Evolutionary conservation across 92 coral and sea anemone species (phyloP), one percentile per base, ranked within the genome.

Genomic region (Palythoa caribaeorum): DNA sequence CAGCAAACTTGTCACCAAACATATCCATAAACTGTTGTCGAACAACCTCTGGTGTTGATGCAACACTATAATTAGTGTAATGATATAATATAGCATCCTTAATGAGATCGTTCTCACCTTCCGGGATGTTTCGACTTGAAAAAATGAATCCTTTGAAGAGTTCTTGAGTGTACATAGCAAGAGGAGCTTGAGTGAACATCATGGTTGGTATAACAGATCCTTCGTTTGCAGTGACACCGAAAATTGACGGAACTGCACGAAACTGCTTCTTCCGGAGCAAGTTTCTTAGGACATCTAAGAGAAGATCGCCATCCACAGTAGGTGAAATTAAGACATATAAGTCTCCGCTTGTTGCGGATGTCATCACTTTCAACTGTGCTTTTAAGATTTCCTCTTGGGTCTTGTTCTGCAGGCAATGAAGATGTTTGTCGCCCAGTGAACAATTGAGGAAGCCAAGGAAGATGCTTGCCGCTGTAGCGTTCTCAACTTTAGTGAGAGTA

Each of bases 41-140:
- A 37, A 90, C 59, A 7, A 47, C 15, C 74, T 90, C 51, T 9
- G 87, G 91, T 38, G 80, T 51, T 68, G 53, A 74, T 11, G 88
- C 62, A 21, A 88, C 78, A 62, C 87, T 75, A 39, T 90, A 87
- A 39, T 90, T 83, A 44, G 90, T 93, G 91, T 88, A 93, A 71
- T 86, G 87, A 60, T 50, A 83, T 73, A 73, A 60, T 54, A 89
- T 88, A 75, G 92, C 96, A 52, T 78, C 87, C 83, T 86, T 93
- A 37, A 90, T 73, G 13, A 48, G 38, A 40, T 89, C 90, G 20
- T 76, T 73, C 14, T 84, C 92, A 2, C 83, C 90, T 15, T 85
- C 87, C 7, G 77, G 89, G 13, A 57, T 66, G 19, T 84, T 48
- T 1, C 44, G 52, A 12, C 73, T 62, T 15, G 62, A 35, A n/a